A percentile compares a stretch with the other conserved stretches of the same genome.
phyloP scores from a whole-genome alignment of 2,113 vertebrate genomes.

The Psittacula cyanocephala region DNA sequence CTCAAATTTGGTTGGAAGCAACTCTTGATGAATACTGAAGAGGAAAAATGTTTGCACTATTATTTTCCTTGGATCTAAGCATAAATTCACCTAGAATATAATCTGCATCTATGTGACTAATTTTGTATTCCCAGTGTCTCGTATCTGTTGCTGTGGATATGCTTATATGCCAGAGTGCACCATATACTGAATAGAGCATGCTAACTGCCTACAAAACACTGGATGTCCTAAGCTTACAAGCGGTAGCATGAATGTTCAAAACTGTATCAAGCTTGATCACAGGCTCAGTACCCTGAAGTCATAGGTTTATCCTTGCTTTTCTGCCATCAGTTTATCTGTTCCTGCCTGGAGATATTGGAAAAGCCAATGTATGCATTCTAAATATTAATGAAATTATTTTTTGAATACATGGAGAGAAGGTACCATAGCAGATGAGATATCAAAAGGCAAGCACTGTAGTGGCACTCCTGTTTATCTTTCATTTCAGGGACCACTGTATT shows the following conservation, averaged over 20 bases:
- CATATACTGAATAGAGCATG: not conserved
- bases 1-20: not conserved
- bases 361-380: not conserved
- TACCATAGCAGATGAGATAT: not conserved
- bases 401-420: not conserved
- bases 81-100: not conserved
- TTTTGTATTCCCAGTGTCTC: not conserved
- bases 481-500: not conserved
- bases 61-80: not conserved
- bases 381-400: not conserved
- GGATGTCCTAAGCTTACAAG: not conserved
- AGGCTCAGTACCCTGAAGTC: not conserved
- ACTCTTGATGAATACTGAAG: not conserved
- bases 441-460: not conserved
- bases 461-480: not conserved
- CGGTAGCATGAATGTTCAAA: not conserved
- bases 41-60: not conserved
- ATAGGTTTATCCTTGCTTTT: not conserved
- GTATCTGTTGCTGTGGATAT: not conserved
- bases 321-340: not conserved
- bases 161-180: not conserved
- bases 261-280: not conserved
- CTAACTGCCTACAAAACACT: not conserved
- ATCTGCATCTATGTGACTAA: not conserved
- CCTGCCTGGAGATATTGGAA: not conserved